phyloP scores from a whole-genome alignment of 2,113 vertebrate species.

The Muntiacus muntjak region DNA sequence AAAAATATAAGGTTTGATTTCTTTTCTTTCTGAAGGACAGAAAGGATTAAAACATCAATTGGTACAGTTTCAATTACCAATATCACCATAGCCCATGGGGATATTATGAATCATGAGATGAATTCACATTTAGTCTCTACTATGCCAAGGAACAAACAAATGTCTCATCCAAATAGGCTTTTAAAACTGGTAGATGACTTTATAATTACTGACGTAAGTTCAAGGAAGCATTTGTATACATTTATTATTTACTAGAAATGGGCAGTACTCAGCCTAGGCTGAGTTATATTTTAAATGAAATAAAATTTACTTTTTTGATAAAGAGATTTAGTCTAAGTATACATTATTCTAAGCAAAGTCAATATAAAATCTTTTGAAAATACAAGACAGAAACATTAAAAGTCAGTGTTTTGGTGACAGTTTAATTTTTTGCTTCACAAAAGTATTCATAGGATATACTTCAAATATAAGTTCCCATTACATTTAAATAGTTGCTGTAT shows the following conservation, averaged over 20 bases:
- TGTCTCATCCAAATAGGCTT: constrained; percentile 31
- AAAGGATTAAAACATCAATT: constrained; percentile 57
- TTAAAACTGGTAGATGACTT: constrained; percentile 50
- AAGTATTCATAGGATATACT: not conserved
- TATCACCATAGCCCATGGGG: not conserved
- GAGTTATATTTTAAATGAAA: constrained; percentile 34
- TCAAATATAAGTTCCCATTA: not conserved
- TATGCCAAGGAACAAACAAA: constrained; percentile 23
- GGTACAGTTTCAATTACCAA: not conserved
- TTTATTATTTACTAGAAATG: constrained; percentile 48
- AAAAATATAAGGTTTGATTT: constrained; percentile 48
- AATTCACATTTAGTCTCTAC: constrained; percentile 10
- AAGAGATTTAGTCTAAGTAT: not conserved
- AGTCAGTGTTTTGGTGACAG: not conserved
- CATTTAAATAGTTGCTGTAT: not conserved
- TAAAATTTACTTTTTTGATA: constrained; percentile 6
- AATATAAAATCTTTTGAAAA: not conserved
- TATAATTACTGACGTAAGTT: constrained; percentile 49
- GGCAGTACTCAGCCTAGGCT: not conserved
- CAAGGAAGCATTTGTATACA: not conserved
- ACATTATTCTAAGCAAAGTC: not conserved
- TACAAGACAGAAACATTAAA: constrained; percentile 33
- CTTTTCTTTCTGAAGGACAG: constrained; percentile 60
- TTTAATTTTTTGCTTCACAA: constrained; percentile 11
- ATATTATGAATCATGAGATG: constrained; percentile 40